Evolutionary conservation across 2,888 invertebrate species (phyloP).

Genomic region (Catocala fraxini): DNA sequence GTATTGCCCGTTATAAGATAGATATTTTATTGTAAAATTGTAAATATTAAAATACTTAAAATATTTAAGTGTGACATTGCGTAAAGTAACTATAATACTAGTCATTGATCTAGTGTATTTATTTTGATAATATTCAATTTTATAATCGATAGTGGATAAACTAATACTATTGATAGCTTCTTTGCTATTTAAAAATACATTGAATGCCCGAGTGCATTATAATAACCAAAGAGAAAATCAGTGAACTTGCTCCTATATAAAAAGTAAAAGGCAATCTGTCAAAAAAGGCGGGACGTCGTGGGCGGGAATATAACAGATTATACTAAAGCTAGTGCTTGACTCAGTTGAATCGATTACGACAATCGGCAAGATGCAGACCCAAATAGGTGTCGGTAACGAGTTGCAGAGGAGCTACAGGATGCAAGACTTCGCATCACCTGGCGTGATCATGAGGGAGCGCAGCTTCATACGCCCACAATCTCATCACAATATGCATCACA

Average conservation of each 20-base stretch:
- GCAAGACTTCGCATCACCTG: constrained; percentile 86
- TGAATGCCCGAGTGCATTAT: constrained; percentile 61
- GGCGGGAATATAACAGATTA: constrained; percentile 40
- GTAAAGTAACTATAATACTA: constrained; percentile 81
- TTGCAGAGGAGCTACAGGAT: constrained; percentile 85
- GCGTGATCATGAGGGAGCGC: constrained; percentile 90
- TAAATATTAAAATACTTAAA: constrained; percentile 57
- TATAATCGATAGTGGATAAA: constrained; percentile 55
- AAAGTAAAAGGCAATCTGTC: constrained; percentile 38
- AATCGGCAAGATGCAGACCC: constrained; percentile 78
- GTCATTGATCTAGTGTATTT: constrained; percentile 87
- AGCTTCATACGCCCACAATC: constrained; percentile 90
- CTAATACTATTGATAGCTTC: constrained; percentile 49
- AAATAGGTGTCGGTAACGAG: constrained; percentile 78
- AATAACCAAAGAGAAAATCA: constrained; percentile 68
- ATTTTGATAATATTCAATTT: constrained; percentile 67
- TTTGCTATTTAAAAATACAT: constrained; percentile 42
- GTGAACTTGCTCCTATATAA: constrained; percentile 39
- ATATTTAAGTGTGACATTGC: constrained; percentile 69
- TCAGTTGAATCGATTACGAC: constrained; percentile 28
- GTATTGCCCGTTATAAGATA: constrained; percentile 72
- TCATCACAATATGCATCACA: constrained; percentile 87
- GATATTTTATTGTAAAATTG: constrained; percentile 62
- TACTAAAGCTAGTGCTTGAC: constrained; percentile 32
- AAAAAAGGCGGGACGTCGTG: constrained; percentile 47